Conservation (phyloP, 2,888 invertebrate species). For the Amiota mariae region DNA sequence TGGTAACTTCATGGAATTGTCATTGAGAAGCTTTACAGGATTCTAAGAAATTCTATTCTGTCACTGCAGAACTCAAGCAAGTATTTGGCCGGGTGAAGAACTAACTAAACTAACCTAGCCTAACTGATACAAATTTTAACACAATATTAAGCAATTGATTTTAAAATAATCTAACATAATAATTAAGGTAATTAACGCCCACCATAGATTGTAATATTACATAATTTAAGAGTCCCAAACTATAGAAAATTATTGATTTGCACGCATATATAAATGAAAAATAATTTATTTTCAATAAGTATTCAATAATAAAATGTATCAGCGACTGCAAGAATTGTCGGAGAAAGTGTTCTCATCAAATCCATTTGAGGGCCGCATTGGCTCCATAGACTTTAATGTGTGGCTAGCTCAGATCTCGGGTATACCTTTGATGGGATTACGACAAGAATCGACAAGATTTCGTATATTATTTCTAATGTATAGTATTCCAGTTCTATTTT, state of each 20-base stretch:
- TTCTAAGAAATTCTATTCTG: conserved; percentile 56
- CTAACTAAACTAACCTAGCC: no score
- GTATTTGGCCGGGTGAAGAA: conserved; percentile 38
- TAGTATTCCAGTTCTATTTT: neutral
- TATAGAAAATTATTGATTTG: no score
- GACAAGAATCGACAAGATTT: neutral
- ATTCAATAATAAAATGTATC: no score
- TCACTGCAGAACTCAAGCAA: conserved; percentile 55
- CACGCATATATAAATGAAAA: no score
- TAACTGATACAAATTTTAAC: no score
- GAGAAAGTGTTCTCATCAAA: conserved; percentile 48
- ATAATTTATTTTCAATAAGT: no score
- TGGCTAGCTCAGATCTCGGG: conserved; percentile 59
- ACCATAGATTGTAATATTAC: neutral
- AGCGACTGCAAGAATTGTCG: neutral
- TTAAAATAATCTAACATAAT: neutral
- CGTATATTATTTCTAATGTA: neutral
- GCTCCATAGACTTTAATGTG: conserved; percentile 60
- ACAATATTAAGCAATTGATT: no score
- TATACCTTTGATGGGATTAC: conserved; percentile 53
- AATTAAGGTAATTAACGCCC: neutral
- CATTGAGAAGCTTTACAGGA: conserved; percentile 53
- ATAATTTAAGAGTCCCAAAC: no score
- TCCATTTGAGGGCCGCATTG: conserved; percentile 53
- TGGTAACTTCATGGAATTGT: conserved; percentile 55